phyloP scores from a whole-genome alignment of 1,140 invertebrate species.

The Drosophila pseudoobscura region DNA sequence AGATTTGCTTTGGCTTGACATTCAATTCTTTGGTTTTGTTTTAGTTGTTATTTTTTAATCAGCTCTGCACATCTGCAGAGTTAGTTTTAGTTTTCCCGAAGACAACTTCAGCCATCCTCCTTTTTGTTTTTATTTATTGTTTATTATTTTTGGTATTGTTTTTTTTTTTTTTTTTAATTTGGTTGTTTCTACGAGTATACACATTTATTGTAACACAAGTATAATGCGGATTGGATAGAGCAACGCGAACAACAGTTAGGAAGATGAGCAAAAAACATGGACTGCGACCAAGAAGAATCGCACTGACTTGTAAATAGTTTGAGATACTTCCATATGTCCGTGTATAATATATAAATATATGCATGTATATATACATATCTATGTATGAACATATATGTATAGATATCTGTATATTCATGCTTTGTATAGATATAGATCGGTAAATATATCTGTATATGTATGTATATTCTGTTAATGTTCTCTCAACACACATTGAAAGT shows the following conservation, averaged over 20 bases:
- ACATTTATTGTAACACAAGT: constrained; percentile 47
- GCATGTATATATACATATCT: constrained; percentile 26
- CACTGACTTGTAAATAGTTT: constrained; percentile 72
- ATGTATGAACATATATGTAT: neutral
- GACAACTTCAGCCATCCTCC: no score
- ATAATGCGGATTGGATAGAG: constrained; percentile 29
- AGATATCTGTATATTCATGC: neutral
- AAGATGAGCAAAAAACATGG: constrained; percentile 49
- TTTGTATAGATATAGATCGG: constrained; percentile 36
- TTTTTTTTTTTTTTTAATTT: neutral
- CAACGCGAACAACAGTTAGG: constrained; percentile 47
- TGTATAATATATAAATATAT: neutral
- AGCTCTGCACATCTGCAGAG: no score
- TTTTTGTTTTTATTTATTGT: no score
- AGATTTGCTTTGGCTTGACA: constrained; percentile 19
- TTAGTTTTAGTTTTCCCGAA: no score
- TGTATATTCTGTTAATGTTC: constrained; percentile 12
- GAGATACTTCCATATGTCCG: constrained; percentile 13
- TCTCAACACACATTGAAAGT: constrained; percentile 60
- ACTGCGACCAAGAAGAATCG: constrained; percentile 53
- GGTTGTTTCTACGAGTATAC: constrained; percentile 7
- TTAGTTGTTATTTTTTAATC: neutral
- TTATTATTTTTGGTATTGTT: neutral
- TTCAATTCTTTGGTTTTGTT: neutral
- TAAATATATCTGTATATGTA: constrained; percentile 9